Evolutionary conservation across 2,113 vertebrate genomes (phyloP).

Genomic region (Felis chaus): DNA sequence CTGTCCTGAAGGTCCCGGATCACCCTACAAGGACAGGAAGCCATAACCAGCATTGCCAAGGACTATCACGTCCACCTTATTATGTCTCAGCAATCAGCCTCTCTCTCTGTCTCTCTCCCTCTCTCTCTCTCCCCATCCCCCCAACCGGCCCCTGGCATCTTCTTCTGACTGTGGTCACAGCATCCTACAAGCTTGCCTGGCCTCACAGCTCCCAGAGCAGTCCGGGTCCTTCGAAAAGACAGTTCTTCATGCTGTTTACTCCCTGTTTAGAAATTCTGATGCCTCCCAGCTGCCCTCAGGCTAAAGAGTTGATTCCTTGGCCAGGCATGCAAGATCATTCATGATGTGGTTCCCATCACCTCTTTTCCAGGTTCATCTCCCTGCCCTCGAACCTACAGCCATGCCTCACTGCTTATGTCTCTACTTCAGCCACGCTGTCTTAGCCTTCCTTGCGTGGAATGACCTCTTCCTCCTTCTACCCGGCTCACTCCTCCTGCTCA

Average conservation of each 20-base stretch:
- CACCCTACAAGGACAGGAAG: conserved; percentile 85
- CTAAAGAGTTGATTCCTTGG: not conserved
- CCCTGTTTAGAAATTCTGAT: not conserved
- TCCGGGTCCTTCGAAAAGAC: not conserved
- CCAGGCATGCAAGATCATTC: not conserved
- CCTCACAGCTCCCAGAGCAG: not conserved
- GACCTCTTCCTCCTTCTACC: not conserved
- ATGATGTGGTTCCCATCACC: not conserved
- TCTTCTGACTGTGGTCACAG: not conserved
- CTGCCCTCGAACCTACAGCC: not conserved
- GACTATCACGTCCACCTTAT: not conserved
- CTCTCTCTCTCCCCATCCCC: not conserved
- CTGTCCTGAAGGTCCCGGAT: conserved; percentile 88
- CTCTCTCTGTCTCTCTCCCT: not conserved
- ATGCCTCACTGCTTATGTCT: not conserved
- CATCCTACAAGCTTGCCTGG: not conserved
- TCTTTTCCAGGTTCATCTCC: not conserved
- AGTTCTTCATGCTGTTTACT: not conserved
- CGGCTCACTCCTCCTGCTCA: not conserved
- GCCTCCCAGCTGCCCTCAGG: not conserved
- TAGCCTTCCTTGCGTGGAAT: not conserved
- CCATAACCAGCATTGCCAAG: not conserved
- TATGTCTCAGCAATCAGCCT: not conserved
- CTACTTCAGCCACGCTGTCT: not conserved
- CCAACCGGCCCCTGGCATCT: not conserved